Evolutionary conservation across 2,888 invertebrate species (phyloP).

Genomic region (Hanleya hanleyi): DNA sequence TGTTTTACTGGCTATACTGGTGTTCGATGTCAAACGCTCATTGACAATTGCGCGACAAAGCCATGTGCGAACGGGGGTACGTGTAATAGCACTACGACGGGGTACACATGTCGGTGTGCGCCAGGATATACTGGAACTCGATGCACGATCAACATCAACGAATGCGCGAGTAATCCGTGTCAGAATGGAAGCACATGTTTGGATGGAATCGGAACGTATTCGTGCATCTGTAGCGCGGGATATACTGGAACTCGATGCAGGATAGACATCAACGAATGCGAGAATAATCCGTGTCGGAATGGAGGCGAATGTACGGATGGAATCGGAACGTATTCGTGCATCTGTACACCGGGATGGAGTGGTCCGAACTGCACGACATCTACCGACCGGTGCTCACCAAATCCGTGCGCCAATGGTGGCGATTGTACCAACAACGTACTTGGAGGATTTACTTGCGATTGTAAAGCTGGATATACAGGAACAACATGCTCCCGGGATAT

Average conservation of each 20-base stretch:
- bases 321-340: not conserved
- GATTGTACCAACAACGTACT: not conserved
- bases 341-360: not conserved
- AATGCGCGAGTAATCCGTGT: not conserved
- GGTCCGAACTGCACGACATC: not conserved
- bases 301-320: not conserved
- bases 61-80: not conserved
- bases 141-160: not conserved
- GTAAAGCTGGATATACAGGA: not conserved
- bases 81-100: not conserved
- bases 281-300: conserved; percentile 10
- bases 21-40: not conserved
- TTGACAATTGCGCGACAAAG: not conserved
- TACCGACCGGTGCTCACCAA: conserved; percentile 9
- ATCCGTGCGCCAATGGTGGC: conserved; percentile 15
- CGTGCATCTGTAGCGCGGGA: not conserved
- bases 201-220: not conserved
- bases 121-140: not conserved
- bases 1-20: not conserved
- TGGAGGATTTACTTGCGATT: not conserved
- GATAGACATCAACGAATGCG: conserved; percentile 15
- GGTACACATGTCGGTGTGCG: conserved; percentile 6
- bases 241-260: conserved; percentile 15
- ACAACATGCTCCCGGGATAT: not conserved
- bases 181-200: not conserved